phyloP scores from a whole-genome alignment of 2,797 vertebrate species.

The Pangasius djambal region DNA sequence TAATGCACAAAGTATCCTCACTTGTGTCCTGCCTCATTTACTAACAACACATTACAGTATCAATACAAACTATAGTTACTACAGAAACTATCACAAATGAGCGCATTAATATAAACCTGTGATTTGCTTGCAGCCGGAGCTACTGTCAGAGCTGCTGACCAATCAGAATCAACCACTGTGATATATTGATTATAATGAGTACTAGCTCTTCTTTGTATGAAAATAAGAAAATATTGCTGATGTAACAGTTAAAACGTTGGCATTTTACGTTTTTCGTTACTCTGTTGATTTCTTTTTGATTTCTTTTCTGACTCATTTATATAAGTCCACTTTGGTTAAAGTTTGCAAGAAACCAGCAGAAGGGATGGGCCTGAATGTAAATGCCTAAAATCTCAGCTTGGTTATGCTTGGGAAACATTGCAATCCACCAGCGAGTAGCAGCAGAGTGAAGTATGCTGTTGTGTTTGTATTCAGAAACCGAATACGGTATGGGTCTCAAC shows the following conservation, averaged over 20 bases:
- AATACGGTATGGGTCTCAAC: conserved; percentile 15
- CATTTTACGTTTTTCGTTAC: background rate
- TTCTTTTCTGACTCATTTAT: background rate
- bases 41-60: background rate
- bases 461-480: conserved; percentile 42
- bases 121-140: background rate
- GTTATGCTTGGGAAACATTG: background rate
- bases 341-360: conserved; percentile 18
- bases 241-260: background rate
- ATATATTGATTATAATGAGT: background rate
- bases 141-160: background rate
- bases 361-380: conserved; percentile 33
- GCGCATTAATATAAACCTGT: background rate
- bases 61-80: background rate
- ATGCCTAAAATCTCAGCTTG: conserved; percentile 15
- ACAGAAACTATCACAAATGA: background rate
- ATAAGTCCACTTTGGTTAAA: background rate
- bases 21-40: background rate
- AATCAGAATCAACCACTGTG: background rate
- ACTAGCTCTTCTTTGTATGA: background rate
- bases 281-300: background rate
- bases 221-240: background rate
- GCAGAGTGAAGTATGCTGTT: background rate
- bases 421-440: background rate
- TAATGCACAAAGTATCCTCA: no score